phyloP scores from a whole-genome alignment of 2,888 invertebrate genomes.

The Ptilodon capucinus region DNA sequence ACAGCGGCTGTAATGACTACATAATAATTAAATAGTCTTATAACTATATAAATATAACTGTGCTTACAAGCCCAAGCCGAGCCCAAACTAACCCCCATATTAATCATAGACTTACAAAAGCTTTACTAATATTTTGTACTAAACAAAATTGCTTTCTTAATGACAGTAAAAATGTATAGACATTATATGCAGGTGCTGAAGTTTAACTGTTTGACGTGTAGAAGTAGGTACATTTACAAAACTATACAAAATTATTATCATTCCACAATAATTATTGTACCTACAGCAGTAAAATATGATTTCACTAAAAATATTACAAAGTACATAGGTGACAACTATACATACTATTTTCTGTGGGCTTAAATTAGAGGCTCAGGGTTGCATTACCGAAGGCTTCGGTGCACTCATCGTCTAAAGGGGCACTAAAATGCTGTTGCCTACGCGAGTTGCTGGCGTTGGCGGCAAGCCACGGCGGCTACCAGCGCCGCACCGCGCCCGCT shows the following conservation, averaged over 20 bases:
- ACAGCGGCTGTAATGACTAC: constrained; percentile 34
- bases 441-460: constrained; percentile 66
- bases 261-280: not conserved
- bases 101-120: too few relatives aligned
- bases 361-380: constrained; percentile 30
- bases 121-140: too few relatives aligned
- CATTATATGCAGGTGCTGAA: not conserved
- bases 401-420: constrained; percentile 33
- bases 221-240: not conserved
- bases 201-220: too few relatives aligned
- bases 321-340: too few relatives aligned
- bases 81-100: too few relatives aligned
- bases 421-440: constrained; percentile 22
- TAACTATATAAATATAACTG: constrained; percentile 12
- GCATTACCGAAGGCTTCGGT: constrained; percentile 14
- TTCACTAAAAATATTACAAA: too few relatives aligned
- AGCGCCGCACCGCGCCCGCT: constrained; percentile 98
- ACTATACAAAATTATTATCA: not conserved
- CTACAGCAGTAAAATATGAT: not conserved
- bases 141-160: too few relatives aligned
- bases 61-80: constrained; percentile 5
- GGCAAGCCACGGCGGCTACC: constrained; percentile 95
- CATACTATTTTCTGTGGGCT: not conserved
- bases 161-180: too few relatives aligned
- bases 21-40: constrained; percentile 28